Evolutionary conservation across 2,113 vertebrate species (phyloP), one percentile per base, ranked within the genome.

Genomic region (Columbina picui): DNA sequence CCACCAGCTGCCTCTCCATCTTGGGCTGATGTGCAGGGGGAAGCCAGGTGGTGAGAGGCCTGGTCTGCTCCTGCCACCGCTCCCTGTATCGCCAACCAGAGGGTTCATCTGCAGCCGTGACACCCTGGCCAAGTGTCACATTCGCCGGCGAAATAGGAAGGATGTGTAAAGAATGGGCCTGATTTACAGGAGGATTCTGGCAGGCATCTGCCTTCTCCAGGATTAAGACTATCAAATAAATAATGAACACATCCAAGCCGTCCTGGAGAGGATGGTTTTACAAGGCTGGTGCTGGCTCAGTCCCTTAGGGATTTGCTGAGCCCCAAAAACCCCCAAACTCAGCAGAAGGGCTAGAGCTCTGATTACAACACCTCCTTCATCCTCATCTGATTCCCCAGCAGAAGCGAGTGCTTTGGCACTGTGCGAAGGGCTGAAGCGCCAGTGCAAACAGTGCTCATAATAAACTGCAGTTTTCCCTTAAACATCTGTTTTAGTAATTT

Each of bases 401-500:
- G 57, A 27, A 61, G 16, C 0, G 1, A 68, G n/a, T 7, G 4
- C 23, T 1, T 34, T 45, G 80, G 67, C 84, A 55, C 2, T 0
- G 4, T 12, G 12, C 0, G 0, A 34, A 26, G 2, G 12, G 59
- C 61, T 69, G 71, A 49, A 81, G 79, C 53, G 5, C 6, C 2
- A 1, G 36, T 6, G 15, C 56, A 90, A 75, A 85, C 27, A 26
- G 32, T 8, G 39, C n/a, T 77, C 38, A 5, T 29, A 52, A 63
- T 22, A 22, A 70, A 64, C 45, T 16, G 18, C 61, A 38, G 0
- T 36, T 94, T 53, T 56, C 63, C 57, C 34, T 88, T 80, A 70
- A 83, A 93, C 64, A 90, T 78, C 94, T 93, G 84, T 71, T 96
- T 94, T 69, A 71, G 57, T 49, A 45, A 3, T 47, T 80, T 89